phyloP scores from a whole-genome alignment of 2,797 vertebrate genomes.

The Manis javanica region DNA sequence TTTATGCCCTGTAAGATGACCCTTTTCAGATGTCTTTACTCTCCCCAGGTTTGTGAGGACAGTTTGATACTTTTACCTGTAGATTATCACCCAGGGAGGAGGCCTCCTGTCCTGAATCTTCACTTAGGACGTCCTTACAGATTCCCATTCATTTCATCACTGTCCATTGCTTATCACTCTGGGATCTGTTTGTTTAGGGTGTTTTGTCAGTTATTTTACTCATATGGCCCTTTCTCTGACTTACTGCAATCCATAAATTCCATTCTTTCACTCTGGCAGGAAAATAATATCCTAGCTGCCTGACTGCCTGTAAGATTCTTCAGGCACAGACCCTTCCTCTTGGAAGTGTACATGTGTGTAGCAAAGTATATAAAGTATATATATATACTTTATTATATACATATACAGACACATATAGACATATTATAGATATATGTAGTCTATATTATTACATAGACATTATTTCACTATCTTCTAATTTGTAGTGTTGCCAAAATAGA shows the following conservation, averaged over 20 bases:
- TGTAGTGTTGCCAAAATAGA: constrained; percentile 16
- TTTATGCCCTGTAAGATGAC: neutral
- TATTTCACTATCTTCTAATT: neutral
- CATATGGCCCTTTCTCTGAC: neutral
- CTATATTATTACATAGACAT: neutral
- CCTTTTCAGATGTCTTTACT: neutral
- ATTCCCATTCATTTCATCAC: neutral
- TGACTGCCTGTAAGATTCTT: neutral
- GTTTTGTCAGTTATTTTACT: neutral
- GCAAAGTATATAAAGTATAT: too few relatives aligned
- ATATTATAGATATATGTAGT: too few relatives aligned
- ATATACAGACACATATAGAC: too few relatives aligned
- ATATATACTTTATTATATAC: too few relatives aligned
- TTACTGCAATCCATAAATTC: constrained; percentile 10
- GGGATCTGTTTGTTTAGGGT: neutral
- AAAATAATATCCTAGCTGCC: neutral
- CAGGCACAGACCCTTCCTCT: neutral
- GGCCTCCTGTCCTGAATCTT: neutral
- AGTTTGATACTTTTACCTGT: neutral
- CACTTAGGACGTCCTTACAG: neutral
- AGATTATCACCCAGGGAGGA: neutral
- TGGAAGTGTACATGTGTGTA: neutral
- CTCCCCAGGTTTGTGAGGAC: neutral
- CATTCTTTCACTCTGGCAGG: neutral
- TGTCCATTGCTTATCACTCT: neutral